phyloP scores from a whole-genome alignment of 2,113 vertebrate species.

The Gopherus evgoodei region DNA sequence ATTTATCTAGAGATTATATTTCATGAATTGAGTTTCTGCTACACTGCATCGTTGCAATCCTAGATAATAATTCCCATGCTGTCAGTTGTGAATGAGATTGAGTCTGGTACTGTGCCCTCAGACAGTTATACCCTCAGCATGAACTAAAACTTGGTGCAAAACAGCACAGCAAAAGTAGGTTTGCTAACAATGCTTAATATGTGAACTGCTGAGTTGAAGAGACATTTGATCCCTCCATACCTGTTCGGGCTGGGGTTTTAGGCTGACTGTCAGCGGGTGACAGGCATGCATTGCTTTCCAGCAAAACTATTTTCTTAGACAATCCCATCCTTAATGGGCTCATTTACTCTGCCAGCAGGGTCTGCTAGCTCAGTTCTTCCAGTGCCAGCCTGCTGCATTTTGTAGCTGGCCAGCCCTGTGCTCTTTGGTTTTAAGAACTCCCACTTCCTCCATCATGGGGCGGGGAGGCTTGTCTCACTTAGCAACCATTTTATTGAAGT shows the following conservation, averaged over 20 bases:
- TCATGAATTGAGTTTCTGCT: background rate
- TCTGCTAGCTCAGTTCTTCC: background rate
- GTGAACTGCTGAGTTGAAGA: background rate
- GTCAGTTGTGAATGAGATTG: background rate
- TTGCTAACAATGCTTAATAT: fast-evolving
- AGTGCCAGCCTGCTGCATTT: background rate
- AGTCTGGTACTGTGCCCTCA: background rate
- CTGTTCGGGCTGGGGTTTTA: background rate
- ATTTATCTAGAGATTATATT: background rate
- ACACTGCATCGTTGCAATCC: background rate
- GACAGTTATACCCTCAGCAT: background rate
- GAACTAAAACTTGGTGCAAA: background rate
- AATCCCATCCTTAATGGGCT: background rate
- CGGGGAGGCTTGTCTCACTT: background rate
- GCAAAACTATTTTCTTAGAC: background rate
- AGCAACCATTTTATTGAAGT: background rate
- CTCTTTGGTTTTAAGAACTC: background rate
- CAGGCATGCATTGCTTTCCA: fast-evolving
- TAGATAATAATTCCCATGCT: background rate
- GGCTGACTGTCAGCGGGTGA: background rate
- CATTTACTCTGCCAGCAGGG: background rate
- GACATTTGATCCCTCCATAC: background rate
- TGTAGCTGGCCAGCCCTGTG: background rate
- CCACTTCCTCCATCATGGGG: fast-evolving
- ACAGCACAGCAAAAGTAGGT: background rate